phyloP scores from a whole-genome alignment of 1,140 invertebrate genomes.

The Paramacrobiotus metropolitanus region DNA sequence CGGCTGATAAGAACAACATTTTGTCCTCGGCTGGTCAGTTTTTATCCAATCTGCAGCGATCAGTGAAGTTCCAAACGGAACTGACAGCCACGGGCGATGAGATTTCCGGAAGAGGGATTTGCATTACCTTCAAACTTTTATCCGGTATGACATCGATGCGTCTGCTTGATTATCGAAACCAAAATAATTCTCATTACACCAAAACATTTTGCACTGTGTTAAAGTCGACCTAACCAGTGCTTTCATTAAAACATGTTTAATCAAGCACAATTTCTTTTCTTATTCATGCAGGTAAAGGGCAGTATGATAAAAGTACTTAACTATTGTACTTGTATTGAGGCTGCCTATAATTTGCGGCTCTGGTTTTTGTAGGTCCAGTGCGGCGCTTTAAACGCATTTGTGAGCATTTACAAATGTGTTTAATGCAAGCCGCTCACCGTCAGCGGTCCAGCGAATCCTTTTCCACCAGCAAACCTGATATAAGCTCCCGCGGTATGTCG shows the following conservation, averaged over 20 bases:
- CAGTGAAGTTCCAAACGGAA: conserved; percentile 9
- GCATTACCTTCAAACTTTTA: conserved; percentile 79
- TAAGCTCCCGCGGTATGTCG: too few relatives aligned
- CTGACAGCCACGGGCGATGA: conserved; percentile 24
- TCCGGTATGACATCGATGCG: conserved; percentile 41
- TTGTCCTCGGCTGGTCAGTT: not conserved
- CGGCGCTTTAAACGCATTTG: conserved; percentile 77
- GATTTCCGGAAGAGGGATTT: conserved; percentile 48
- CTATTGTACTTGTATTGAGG: too few relatives aligned
- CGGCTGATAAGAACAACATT: conserved; percentile 13
- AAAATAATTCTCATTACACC: too few relatives aligned
- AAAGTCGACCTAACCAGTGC: too few relatives aligned
- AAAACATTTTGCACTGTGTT: too few relatives aligned
- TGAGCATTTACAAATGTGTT: conserved; percentile 55
- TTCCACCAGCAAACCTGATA: too few relatives aligned
- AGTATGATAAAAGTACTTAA: too few relatives aligned
- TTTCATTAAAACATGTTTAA: too few relatives aligned
- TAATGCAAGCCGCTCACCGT: not conserved
- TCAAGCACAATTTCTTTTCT: too few relatives aligned
- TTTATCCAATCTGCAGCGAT: conserved; percentile 6
- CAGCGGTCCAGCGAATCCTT: conserved; percentile 2
- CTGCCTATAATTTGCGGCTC: too few relatives aligned
- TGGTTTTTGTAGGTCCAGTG: conserved; percentile 83
- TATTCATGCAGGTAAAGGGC: too few relatives aligned
- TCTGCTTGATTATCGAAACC: too few relatives aligned